phyloP scores from a whole-genome alignment of 1,140 invertebrate genomes.

The Anagrus nilaparvatae region DNA sequence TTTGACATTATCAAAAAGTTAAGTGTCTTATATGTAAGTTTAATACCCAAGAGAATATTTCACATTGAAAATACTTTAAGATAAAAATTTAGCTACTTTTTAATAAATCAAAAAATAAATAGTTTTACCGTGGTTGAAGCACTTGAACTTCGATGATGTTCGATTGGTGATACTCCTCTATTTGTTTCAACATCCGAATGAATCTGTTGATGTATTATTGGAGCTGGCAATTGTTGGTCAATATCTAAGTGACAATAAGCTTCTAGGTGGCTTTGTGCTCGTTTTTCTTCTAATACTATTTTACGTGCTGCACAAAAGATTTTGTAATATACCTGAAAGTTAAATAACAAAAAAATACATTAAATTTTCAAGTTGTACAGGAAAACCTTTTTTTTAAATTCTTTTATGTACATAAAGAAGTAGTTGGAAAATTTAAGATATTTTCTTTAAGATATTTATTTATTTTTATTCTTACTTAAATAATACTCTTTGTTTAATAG shows the following conservation, averaged over 20 bases:
- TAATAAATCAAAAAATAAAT: neutral
- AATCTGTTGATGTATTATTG: conserved; percentile 30
- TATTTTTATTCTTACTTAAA: too few species aligned
- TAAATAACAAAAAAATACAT: too few species aligned
- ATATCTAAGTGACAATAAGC: conserved; percentile 63
- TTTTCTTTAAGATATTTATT: too few species aligned
- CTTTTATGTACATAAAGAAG: too few species aligned
- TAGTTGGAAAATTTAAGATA: too few species aligned
- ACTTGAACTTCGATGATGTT: conserved; percentile 40
- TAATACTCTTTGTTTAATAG: too few species aligned
- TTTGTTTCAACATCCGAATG: conserved; percentile 29
- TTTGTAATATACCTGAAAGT: conserved; percentile 65
- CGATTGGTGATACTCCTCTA: conserved; percentile 30
- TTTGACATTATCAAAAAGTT: too few species aligned
- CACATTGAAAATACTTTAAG: neutral
- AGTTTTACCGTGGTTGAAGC: conserved; percentile 37
- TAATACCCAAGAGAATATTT: too few species aligned
- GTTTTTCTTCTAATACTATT: conserved; percentile 74
- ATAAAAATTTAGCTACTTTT: neutral
- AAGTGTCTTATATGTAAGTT: too few species aligned
- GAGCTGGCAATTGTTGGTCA: conserved; percentile 24
- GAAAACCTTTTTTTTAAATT: too few species aligned
- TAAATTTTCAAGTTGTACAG: too few species aligned
- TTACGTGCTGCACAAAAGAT: conserved; percentile 76
- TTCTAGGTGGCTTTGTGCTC: conserved; percentile 74